Evolutionary conservation across 2,113 vertebrate species (phyloP).

Genomic region (Mirounga angustirostris): DNA sequence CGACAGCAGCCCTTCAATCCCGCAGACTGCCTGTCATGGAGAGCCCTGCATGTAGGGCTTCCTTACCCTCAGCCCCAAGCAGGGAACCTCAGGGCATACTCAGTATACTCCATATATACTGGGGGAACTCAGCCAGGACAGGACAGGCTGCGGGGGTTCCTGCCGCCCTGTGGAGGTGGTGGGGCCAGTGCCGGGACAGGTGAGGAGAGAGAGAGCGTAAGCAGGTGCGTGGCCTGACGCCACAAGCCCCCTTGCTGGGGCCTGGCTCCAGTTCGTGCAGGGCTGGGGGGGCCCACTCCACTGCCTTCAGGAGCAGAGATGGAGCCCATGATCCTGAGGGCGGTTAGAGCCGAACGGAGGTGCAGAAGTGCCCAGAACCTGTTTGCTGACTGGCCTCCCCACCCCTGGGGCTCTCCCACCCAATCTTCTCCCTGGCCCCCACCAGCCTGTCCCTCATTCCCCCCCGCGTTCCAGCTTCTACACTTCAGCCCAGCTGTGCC

Average conservation of each 20-base stretch:
- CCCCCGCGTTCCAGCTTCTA: fast-evolving
- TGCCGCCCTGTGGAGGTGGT: too few relatives aligned
- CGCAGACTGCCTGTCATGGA: neutral
- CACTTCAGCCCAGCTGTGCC: neutral
- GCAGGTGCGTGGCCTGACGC: too few relatives aligned
- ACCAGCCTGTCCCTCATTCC: neutral
- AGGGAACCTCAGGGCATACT: too few relatives aligned
- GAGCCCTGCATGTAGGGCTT: neutral
- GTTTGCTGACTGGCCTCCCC: neutral
- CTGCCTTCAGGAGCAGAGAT: neutral
- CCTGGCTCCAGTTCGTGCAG: neutral
- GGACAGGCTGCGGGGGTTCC: neutral
- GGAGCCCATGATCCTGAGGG: neutral
- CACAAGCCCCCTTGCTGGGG: fast-evolving
- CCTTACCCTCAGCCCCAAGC: neutral
- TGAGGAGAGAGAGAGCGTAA: too few relatives aligned
- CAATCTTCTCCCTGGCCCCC: neutral
- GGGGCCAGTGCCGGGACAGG: neutral
- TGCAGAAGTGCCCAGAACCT: neutral
- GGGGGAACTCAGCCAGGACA: neutral
- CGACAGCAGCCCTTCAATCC: neutral
- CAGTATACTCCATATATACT: too few relatives aligned
- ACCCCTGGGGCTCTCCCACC: neutral
- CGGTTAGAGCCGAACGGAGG: neutral
- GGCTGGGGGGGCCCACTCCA: neutral